These are phyloP conservation scores for Pristionchus entomophagus DNA, from an alignment of 2,888 invertebrate genomes.

Conservation along the genomic window DNA sequence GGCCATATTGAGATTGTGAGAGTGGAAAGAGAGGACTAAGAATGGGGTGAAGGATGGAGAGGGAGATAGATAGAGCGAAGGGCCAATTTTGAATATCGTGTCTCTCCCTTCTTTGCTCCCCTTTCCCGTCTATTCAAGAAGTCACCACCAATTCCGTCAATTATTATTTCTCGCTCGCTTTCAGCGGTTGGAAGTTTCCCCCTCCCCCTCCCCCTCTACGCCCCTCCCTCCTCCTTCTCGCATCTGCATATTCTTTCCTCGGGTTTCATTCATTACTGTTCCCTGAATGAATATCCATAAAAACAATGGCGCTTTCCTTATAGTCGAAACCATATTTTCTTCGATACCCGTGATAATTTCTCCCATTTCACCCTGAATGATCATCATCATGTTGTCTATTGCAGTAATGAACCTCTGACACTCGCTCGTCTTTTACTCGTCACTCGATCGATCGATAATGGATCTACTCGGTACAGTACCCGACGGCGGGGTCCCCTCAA, in stretches of 20 bases:
- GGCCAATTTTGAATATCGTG: constrained; percentile 34
- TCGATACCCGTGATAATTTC: not conserved
- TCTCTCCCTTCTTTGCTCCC: constrained; percentile 25
- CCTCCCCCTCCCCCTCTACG: too few species aligned
- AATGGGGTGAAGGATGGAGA: constrained; percentile 6
- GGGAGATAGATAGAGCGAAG: constrained; percentile 7
- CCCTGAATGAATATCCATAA: too few species aligned
- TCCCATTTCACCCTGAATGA: not conserved
- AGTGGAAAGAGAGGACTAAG: not conserved
- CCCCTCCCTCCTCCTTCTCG: too few species aligned
- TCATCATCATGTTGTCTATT: not conserved
- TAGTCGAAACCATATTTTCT: too few species aligned
- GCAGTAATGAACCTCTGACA: constrained; percentile 23
- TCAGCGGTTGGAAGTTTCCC: too few species aligned
- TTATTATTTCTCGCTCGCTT: constrained; percentile 31
- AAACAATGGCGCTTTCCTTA: too few species aligned
- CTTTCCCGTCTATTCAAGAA: constrained; percentile 34
- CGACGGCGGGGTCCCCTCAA: not conserved
- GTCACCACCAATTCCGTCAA: constrained; percentile 39
- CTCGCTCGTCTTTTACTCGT: not conserved
- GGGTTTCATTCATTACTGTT: not conserved
- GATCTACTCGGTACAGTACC: constrained; percentile 4
- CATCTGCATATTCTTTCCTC: not conserved
- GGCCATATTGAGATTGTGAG: constrained; percentile 12
- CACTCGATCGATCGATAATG: not conserved